Conservation (phyloP, 2,888 invertebrate species). For the Meiosimyza decipiens region DNA sequence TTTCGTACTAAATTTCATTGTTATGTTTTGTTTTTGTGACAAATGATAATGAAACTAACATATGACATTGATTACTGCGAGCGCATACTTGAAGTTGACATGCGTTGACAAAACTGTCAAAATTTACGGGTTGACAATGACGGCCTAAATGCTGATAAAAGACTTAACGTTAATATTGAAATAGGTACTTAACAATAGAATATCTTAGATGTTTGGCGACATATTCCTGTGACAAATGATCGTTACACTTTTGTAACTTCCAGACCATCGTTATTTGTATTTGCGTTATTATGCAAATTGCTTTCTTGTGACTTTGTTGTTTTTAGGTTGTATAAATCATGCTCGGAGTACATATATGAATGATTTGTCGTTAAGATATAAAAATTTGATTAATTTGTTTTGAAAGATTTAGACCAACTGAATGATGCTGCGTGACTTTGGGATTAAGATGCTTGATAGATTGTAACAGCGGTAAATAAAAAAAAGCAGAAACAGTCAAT, state of each 20-base stretch:
- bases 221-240: not conserved
- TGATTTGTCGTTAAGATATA: too few relatives aligned
- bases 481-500: too few relatives aligned
- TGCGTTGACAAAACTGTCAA: slow-evolving; percentile 13
- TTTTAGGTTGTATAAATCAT: too few relatives aligned
- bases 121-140: not conserved
- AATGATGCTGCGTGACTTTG: not conserved
- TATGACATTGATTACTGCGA: slow-evolving; percentile 16
- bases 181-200: not conserved
- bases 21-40: not conserved
- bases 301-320: too few relatives aligned
- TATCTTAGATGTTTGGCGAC: not conserved
- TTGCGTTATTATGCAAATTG: too few relatives aligned
- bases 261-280: not conserved
- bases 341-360: too few relatives aligned
- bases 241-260: not conserved
- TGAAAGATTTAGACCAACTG: not conserved
- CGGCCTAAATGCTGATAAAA: too few relatives aligned
- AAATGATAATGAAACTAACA: slow-evolving; percentile 13
- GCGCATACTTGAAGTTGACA: not conserved
- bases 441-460: not conserved
- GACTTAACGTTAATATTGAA: not conserved
- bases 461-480: not conserved
- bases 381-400: too few relatives aligned
- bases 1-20: not conserved